Evolutionary conservation across 2,888 invertebrate species (phyloP).

Genomic region (Drosophila koepferae): DNA sequence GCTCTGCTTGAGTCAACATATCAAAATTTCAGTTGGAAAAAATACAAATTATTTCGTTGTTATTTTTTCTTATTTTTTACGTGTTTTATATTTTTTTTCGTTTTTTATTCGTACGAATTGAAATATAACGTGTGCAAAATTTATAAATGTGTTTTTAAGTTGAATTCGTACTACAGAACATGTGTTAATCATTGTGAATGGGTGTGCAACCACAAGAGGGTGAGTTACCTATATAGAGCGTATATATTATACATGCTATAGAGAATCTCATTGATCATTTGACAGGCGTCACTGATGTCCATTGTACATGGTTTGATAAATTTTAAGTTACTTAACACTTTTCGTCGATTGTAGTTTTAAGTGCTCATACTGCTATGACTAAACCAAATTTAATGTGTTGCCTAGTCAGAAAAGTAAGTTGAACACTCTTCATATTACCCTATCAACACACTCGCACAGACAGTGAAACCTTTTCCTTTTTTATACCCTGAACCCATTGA

Average conservation of each 20-base stretch:
- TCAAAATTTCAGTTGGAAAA: conserved; percentile 2
- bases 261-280: neutral
- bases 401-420: neutral
- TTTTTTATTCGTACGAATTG: no score
- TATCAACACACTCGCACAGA: neutral
- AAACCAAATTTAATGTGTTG: neutral
- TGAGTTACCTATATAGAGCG: neutral
- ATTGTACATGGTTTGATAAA: neutral
- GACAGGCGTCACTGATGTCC: neutral
- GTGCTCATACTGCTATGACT: neutral
- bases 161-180: neutral
- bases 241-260: neutral
- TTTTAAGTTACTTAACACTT: neutral
- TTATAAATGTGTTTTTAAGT: conserved; percentile 2
- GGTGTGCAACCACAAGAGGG: conserved; percentile 4
- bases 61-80: neutral
- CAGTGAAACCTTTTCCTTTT: neutral
- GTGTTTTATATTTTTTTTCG: neutral
- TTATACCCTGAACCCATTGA: no score
- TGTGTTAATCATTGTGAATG: conserved; percentile 6
- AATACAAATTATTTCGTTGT: neutral
- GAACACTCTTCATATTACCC: neutral
- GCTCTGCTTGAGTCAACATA: conserved; percentile 1
- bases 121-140: neutral
- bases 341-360: neutral